Conservation (phyloP, 2,113 vertebrate genomes). For the Physeter macrocephalus region DNA sequence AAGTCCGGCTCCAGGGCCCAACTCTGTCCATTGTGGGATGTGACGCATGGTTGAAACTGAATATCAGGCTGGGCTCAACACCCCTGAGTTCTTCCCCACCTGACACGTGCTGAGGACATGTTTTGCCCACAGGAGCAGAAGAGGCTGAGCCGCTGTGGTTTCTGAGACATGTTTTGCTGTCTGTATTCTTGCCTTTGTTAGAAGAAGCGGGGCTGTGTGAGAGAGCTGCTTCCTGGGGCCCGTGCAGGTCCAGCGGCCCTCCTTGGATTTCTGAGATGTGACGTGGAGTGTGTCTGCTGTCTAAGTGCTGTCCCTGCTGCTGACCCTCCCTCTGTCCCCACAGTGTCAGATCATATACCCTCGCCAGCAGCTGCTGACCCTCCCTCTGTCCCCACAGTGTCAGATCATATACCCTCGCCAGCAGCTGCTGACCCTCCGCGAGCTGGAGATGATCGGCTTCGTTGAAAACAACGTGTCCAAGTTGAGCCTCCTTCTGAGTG, state of each 20-base stretch:
- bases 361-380: constrained; percentile 92
- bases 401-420: constrained; percentile 95
- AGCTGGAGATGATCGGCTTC: constrained; percentile 92
- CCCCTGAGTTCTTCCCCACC: too few relatives aligned
- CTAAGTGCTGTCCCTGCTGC: neutral
- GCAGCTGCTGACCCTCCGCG: constrained; percentile 92
- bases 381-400: constrained; percentile 86
- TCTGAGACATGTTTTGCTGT: neutral
- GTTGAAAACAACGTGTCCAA: constrained; percentile 90
- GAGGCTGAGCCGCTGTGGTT: neutral
- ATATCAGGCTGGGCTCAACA: neutral
- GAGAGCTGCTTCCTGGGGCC: too few relatives aligned
- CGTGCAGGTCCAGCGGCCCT: too few relatives aligned
- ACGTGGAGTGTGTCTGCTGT: rapidly evolving
- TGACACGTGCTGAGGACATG: neutral
- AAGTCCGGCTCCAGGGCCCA: neutral
- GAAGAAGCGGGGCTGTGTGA: neutral
- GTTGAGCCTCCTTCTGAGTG: constrained; percentile 88
- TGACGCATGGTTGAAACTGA: neutral
- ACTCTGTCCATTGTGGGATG: neutral
- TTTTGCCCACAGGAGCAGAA: neutral
- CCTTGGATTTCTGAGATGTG: rapidly evolving
- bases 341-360: constrained; percentile 97
- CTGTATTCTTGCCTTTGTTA: neutral
- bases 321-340: neutral